phyloP scores from a whole-genome alignment of 1,140 invertebrate species.

The Leptopilina boulardi region DNA sequence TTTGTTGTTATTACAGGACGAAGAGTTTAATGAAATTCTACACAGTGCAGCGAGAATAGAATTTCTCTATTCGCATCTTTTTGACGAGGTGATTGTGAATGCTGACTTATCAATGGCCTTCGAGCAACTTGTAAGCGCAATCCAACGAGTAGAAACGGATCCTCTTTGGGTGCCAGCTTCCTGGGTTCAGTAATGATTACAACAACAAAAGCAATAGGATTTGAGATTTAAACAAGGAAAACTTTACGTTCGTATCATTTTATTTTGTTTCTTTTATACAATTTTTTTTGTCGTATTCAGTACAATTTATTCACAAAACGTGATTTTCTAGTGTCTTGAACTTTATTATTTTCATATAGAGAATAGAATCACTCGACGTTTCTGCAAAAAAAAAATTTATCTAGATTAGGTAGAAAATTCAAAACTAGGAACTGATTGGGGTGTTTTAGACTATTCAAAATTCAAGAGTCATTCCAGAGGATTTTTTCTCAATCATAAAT shows the following conservation, averaged over 20 bases:
- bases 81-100: conserved; percentile 95
- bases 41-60: conserved; percentile 93
- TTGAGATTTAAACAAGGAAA: background rate
- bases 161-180: conserved; percentile 97
- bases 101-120: conserved; percentile 92
- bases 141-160: conserved; percentile 92
- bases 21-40: conserved; percentile 94
- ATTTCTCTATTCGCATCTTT: conserved; percentile 95
- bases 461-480: conserved; percentile 1
- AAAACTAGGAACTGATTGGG: background rate
- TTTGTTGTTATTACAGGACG: conserved; percentile 83
- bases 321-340: background rate
- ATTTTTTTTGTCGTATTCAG: background rate
- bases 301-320: background rate
- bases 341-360: background rate
- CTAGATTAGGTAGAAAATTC: conserved; percentile 6
- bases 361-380: conserved; percentile 3
- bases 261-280: conserved; percentile 7
- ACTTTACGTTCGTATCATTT: background rate
- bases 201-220: background rate
- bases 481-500: background rate
- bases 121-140: conserved; percentile 88
- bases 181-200: conserved; percentile 88
- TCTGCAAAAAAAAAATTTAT: conserved; percentile 2
- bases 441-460: background rate